phyloP scores from a whole-genome alignment of 1,140 invertebrate genomes.

The Sitodiplosis mosellana region DNA sequence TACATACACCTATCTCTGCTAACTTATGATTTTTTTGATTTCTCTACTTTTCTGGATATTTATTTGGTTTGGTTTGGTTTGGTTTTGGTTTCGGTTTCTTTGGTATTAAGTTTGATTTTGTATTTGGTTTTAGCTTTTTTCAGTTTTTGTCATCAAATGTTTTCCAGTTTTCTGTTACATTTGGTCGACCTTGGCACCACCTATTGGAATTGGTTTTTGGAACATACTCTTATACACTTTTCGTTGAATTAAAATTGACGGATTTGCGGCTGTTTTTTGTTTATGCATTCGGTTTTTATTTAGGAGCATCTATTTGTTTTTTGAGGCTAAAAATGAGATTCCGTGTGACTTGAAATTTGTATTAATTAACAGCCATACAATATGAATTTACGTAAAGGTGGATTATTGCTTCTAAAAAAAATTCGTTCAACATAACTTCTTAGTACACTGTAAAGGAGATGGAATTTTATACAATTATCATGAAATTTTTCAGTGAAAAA shows the following conservation, averaged over 20 bases:
- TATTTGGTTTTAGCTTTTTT: neutral
- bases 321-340: too few species aligned
- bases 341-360: too few species aligned
- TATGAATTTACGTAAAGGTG: too few species aligned
- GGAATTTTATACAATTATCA: too few species aligned
- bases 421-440: too few species aligned
- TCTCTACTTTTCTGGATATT: neutral
- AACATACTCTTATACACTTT: neutral
- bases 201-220: neutral
- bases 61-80: neutral
- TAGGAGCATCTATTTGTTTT: too few species aligned
- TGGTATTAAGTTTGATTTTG: neutral
- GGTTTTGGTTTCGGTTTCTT: neutral
- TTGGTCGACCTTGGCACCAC: neutral
- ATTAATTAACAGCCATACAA: too few species aligned
- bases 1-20: slow-evolving; percentile 1
- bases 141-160: neutral
- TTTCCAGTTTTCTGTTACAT: neutral
- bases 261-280: too few species aligned
- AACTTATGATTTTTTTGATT: neutral
- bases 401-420: too few species aligned
- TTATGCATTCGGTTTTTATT: too few species aligned
- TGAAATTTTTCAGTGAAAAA: too few species aligned
- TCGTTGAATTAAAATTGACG: neutral
- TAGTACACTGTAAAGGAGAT: too few species aligned